Evolutionary conservation across 2,113 vertebrate genomes (phyloP).

Genomic region (Gymnorhina tibicen): DNA sequence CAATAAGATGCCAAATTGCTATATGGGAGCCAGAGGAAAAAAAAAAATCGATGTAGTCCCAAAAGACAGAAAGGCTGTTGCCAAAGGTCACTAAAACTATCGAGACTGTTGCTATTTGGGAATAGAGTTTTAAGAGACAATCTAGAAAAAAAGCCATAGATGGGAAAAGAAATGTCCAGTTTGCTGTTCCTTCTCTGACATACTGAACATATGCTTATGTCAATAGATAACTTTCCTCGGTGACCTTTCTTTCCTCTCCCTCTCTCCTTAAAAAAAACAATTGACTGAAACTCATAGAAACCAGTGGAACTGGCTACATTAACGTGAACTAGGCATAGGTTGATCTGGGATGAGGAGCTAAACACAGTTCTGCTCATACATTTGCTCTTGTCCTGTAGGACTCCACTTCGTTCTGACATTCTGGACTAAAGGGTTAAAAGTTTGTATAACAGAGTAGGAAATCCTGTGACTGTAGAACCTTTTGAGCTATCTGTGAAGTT

Average conservation of each 20-base stretch:
- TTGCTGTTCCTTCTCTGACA: neutral
- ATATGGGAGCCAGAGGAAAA: neutral
- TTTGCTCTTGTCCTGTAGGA: neutral
- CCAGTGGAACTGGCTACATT: neutral
- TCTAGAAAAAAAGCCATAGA: neutral
- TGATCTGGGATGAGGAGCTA: neutral
- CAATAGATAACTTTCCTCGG: neutral
- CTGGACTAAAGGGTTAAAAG: neutral
- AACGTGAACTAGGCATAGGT: neutral
- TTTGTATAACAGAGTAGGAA: neutral
- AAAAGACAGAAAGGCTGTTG: conserved; percentile 12
- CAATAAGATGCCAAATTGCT: conserved; percentile 7
- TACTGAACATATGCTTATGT: neutral
- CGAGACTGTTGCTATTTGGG: conserved; percentile 7
- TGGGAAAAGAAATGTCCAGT: neutral
- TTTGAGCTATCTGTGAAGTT: neutral
- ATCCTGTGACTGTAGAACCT: neutral
- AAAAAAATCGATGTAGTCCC: neutral
- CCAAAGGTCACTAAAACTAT: conserved; percentile 3
- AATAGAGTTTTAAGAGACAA: neutral
- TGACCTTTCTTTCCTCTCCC: neutral
- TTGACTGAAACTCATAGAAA: neutral
- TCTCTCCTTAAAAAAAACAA: neutral
- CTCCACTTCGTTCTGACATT: neutral
- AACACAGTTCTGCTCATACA: neutral